These are phyloP conservation scores for Erithacus rubecula DNA, from an alignment of 2,797 vertebrate species.

Conservation along the genomic window DNA sequence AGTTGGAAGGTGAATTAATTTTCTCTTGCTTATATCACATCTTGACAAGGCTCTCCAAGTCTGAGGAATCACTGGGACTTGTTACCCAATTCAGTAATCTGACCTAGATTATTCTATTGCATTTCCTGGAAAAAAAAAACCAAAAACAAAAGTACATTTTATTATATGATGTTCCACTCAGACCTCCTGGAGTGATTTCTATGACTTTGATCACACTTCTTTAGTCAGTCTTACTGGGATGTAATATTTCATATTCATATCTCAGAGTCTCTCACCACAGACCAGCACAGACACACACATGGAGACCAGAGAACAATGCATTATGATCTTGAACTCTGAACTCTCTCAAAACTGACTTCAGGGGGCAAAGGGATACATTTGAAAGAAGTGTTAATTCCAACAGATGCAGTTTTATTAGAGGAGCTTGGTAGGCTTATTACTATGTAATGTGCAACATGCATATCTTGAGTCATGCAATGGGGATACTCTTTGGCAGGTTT, in stretches of 20 bases:
- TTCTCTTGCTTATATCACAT: not conserved
- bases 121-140: not conserved
- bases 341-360: not conserved
- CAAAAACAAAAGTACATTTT: too few species aligned
- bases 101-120: constrained; percentile 14
- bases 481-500: not conserved
- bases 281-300: not conserved
- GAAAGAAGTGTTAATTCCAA: not conserved
- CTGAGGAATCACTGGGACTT: not conserved
- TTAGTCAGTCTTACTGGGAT: not conserved
- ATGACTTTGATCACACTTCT: not conserved
- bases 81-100: constrained; percentile 1
- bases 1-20: not conserved
- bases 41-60: not conserved
- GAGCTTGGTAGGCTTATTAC: not conserved
- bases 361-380: not conserved
- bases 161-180: not conserved
- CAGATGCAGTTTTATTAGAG: not conserved
- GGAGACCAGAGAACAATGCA: not conserved
- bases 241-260: not conserved
- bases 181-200: not conserved
- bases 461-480: not conserved
- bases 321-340: not conserved
- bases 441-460: accelerated
- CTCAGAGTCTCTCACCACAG: not conserved